These are phyloP conservation scores for Pithys albifrons DNA, from an alignment of 2,113 vertebrate species.

Conservation along the genomic window DNA sequence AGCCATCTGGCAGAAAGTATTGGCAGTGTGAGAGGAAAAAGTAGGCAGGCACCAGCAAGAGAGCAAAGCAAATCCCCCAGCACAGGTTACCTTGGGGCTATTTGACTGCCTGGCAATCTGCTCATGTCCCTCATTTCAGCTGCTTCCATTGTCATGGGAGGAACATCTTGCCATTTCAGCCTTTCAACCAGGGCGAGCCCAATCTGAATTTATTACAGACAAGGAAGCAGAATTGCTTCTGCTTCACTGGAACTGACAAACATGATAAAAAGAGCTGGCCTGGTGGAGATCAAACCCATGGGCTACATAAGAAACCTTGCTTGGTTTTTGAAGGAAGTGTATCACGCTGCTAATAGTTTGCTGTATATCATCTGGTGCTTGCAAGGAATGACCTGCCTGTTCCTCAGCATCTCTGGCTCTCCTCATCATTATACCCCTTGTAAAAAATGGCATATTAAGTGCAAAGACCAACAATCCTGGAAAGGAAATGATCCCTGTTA, in stretches of 20 bases:
- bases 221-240: slow-evolving; percentile 31
- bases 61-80: not conserved
- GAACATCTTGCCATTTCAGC: not conserved
- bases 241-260: slow-evolving; percentile 37
- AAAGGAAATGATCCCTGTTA: not conserved
- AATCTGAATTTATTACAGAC: not conserved
- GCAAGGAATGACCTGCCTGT: slow-evolving; percentile 23
- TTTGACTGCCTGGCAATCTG: not conserved
- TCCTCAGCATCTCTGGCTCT: slow-evolving; percentile 26
- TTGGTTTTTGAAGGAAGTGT: not conserved
- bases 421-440: slow-evolving; percentile 11
- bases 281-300: slow-evolving; percentile 26
- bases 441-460: slow-evolving; percentile 27
- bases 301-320: slow-evolving; percentile 1
- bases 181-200: not conserved
- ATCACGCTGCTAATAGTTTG: not conserved
- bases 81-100: not conserved
- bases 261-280: not conserved
- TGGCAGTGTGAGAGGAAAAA: not conserved
- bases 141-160: not conserved
- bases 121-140: not conserved
- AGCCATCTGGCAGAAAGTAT: slow-evolving; percentile 58
- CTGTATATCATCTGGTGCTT: not conserved
- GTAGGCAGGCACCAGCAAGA: not conserved
- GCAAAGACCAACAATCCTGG: not conserved